Percentiles rank a stretch among this genome's conserved stretches.
These are phyloP conservation scores for Syngnathus acus DNA, from an alignment of 2,797 vertebrate species.

Conservation along the genomic window DNA sequence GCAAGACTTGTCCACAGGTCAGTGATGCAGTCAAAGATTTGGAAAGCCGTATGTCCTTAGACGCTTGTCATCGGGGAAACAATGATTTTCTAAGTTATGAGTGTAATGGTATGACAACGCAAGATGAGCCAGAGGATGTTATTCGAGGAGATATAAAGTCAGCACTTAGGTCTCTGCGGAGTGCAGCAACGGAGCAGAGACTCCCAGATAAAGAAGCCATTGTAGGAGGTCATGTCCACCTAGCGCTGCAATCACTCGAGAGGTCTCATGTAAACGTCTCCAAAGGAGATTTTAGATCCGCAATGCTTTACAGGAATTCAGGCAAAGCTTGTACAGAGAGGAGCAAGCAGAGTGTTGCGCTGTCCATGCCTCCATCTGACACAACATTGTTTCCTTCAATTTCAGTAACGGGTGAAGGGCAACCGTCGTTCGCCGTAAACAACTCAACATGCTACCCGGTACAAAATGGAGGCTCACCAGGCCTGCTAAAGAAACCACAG, in stretches of 20 bases:
- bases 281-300: conserved; percentile 82
- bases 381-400: conserved; percentile 88
- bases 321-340: conserved; percentile 70
- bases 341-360: conserved; percentile 75
- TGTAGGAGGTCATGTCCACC: conserved; percentile 74
- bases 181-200: conserved; percentile 74
- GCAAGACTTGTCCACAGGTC: conserved; percentile 82
- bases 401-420: conserved; percentile 85
- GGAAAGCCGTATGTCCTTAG: conserved; percentile 56
- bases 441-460: conserved; percentile 52
- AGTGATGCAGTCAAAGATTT: conserved; percentile 77
- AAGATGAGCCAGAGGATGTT: conserved; percentile 72
- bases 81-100: conserved; percentile 60
- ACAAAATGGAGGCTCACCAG: conserved; percentile 54
- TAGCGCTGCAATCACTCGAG: conserved; percentile 75
- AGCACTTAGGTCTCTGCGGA: conserved; percentile 80
- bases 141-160: conserved; percentile 82
- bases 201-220: conserved; percentile 78
- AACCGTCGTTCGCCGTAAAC: conserved; percentile 57
- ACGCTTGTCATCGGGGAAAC: conserved; percentile 60
- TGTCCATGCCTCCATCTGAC: conserved; percentile 71
- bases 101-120: conserved; percentile 69
- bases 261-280: conserved; percentile 81
- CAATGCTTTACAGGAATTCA: conserved; percentile 86
- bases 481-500: conserved; percentile 54